Percentiles rank a stretch among this genome's conserved stretches.
These are phyloP conservation scores for Nannoperca australis DNA, from an alignment of 2,797 vertebrate genomes.

Conservation along the genomic window DNA sequence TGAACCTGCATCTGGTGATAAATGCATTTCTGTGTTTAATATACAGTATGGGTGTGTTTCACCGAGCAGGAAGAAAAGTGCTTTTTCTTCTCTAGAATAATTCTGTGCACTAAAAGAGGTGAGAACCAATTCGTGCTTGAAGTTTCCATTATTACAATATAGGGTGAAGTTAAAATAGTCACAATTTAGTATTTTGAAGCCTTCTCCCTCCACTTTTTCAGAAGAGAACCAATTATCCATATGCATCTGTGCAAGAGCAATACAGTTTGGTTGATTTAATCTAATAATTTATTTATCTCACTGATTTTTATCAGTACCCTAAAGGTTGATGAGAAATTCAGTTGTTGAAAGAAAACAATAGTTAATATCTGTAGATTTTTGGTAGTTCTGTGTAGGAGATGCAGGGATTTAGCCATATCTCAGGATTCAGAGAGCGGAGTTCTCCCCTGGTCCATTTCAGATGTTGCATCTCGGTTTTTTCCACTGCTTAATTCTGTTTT, in stretches of 20 bases:
- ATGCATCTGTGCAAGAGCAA: not conserved
- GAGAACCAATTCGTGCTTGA: not conserved
- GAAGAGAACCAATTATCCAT: not conserved
- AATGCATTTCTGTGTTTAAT: slow-evolving; percentile 1
- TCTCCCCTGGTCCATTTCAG: slow-evolving; percentile 29
- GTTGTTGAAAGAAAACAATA: not conserved
- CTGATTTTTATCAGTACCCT: slow-evolving; percentile 27
- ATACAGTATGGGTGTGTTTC: not conserved
- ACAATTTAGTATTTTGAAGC: not conserved
- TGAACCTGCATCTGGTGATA: slow-evolving; percentile 14
- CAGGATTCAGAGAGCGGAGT: slow-evolving; percentile 14
- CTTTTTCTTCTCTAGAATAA: slow-evolving; percentile 28
- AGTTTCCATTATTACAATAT: slow-evolving; percentile 3
- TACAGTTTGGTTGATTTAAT: slow-evolving; percentile 24
- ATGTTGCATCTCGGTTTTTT: slow-evolving; percentile 35
- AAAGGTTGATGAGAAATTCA: slow-evolving; percentile 26
- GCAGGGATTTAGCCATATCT: slow-evolving; percentile 19
- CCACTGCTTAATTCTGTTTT: slow-evolving; percentile 37
- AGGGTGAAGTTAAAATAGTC: slow-evolving; percentile 2
- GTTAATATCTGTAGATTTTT: slow-evolving; percentile 2
- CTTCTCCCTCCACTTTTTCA: not conserved
- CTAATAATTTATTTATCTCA: slow-evolving; percentile 32
- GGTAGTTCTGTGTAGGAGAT: not conserved
- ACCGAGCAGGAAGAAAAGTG: slow-evolving; percentile 10
- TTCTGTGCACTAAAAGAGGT: not conserved